Evolutionary conservation across 2,113 vertebrate species (phyloP), one percentile per base, ranked within the genome.

Genomic region (Glaucomys volans): DNA sequence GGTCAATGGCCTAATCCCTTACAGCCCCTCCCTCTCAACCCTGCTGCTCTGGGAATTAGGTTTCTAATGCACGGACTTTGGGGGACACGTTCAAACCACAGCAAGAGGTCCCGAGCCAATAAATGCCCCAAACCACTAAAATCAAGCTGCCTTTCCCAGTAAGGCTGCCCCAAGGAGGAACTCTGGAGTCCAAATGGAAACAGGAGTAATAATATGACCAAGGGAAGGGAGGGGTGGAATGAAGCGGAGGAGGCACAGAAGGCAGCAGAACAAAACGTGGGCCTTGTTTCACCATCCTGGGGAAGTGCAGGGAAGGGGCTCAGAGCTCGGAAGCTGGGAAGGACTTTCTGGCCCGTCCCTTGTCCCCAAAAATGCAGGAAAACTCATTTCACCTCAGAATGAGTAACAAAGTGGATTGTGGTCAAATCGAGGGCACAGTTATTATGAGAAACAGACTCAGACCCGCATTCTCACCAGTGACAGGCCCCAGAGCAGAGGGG

Each of bases 361-460:
- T 80, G 40, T 2, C 84, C 77, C 52, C 91, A 50, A 81, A 94
- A 89, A 87, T 22, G 81, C 47, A 84, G 76, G 32, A 83, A 91
- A 93, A 97, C 32, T 80, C 84, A 92, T 66, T 95, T 92, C 76
- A 87, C 9, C 87, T 92, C 91, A 96, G 84, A 94, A 91, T 76
- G 71, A 95, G 59, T 66, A 84, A 96, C 69, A 75, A 95, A 89
- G 92, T 40, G 77, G 93, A 95, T 24, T 69, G n/a, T 92, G 91
- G 91, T 94, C 85, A 95, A 92, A 81, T 54, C 52, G 44, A 87
- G 64, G 24, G 37, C 59, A 85, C 59, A 76, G 75, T 87, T 90
- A 92, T 90, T 94, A 90, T 75, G 79, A 92, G 79, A 32, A 64
- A 90, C 52, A 86, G 71, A 64, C 47, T 69, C 76, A 88, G 85